These are phyloP conservation scores for Incurvaria masculella DNA, from an alignment of 2,888 invertebrate species.

Conservation along the genomic window DNA sequence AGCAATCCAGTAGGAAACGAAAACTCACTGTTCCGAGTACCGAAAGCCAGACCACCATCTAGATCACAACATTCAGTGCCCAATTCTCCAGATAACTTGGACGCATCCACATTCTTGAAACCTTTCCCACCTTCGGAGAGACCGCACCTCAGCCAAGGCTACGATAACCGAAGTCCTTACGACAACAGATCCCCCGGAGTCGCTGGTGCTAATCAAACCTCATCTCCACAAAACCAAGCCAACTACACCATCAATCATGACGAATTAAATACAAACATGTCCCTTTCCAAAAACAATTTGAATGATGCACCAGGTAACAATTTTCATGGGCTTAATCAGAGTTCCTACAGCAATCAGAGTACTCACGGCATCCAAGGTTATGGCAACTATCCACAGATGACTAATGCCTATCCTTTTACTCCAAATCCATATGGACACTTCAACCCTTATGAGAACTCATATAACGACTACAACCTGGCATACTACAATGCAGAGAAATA, in stretches of 20 bases:
- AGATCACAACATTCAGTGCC: conserved; percentile 50
- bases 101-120: conserved; percentile 59
- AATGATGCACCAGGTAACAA: conserved; percentile 37
- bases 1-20: conserved; percentile 34
- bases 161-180: conserved; percentile 45
- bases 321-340: conserved; percentile 42
- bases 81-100: conserved; percentile 39
- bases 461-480: conserved; percentile 50
- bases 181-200: conserved; percentile 31
- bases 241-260: conserved; percentile 47
- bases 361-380: conserved; percentile 34
- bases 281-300: conserved; percentile 23
- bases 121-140: conserved; percentile 59
- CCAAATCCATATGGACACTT: conserved; percentile 49
- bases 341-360: conserved; percentile 36
- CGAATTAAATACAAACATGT: conserved; percentile 31
- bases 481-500: conserved; percentile 55
- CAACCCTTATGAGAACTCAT: conserved; percentile 51
- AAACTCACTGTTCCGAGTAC: conserved; percentile 60
- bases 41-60: conserved; percentile 63
- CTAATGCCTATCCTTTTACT: conserved; percentile 43
- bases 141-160: conserved; percentile 37
- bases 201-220: conserved; percentile 23
- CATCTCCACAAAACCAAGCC: conserved; percentile 27
- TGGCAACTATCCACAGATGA: conserved; percentile 47